Conservation (phyloP, 2,797 vertebrate species). For the Picus viridis region DNA sequence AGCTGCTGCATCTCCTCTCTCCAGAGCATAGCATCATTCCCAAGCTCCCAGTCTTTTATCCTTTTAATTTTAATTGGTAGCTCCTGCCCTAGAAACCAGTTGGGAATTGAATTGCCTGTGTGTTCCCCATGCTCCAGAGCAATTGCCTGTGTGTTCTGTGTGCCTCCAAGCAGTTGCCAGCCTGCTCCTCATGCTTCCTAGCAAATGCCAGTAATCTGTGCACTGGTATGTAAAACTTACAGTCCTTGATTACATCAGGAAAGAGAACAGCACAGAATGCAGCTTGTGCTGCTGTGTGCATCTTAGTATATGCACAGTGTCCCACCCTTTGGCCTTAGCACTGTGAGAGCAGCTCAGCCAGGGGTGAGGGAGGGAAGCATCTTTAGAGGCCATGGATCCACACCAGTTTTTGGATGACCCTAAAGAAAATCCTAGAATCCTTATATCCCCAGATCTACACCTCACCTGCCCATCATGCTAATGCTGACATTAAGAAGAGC, state of each 20-base stretch:
- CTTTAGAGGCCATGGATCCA: background rate
- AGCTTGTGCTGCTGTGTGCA: background rate
- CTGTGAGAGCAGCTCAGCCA: background rate
- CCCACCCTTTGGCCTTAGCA: background rate
- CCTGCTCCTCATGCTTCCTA: constrained; percentile 39
- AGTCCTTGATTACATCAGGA: constrained; percentile 16
- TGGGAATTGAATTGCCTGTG: constrained; percentile 63
- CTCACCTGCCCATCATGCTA: background rate
- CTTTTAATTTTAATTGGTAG: constrained; percentile 73
- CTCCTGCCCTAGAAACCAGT: constrained; percentile 67
- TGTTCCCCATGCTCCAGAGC: constrained; percentile 38
- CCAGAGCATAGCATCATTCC: constrained; percentile 52
- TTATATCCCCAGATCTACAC: background rate
- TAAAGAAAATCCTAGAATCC: background rate
- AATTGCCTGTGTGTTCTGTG: constrained; percentile 37
- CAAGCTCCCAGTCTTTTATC: constrained; percentile 52
- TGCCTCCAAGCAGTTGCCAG: constrained; percentile 56
- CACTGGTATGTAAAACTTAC: constrained; percentile 44
- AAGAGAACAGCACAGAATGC: background rate
- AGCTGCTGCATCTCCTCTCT: constrained; percentile 66
- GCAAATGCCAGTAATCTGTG: constrained; percentile 60
- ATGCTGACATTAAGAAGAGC: background rate
- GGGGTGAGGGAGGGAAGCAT: background rate
- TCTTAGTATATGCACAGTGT: background rate
- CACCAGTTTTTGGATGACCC: background rate